Base-by-base conservation (phyloP, 2,888 invertebrate species). In the Muscina levida region DNA sequence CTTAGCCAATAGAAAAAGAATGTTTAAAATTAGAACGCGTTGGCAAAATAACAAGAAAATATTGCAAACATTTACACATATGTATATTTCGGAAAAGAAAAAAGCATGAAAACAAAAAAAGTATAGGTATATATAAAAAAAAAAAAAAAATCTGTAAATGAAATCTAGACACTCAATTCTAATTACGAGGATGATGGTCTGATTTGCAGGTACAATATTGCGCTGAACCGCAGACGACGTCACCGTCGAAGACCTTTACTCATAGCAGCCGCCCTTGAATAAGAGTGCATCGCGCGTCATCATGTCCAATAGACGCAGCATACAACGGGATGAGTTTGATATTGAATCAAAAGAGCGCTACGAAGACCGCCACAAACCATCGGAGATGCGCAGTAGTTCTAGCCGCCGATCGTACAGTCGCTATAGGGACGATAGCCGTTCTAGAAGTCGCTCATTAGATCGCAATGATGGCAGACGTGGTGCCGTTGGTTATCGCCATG, bases 361-460 rank as follows among this genome's bases (percentile, higher is more conserved):
- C 39, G 72, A 84, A n/a, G 83, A 85, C 8, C 84, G 85, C 8
- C 39, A 22, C 1, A 19, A 11, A 79, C 82, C 22, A 82, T 79
- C 17, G 17, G 59, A 15, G 67, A 83, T 79, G n/a, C 83, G 82
- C 13, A 85, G 85, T 81, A 85, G 84, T 19, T 87, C 86, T 31
- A 83, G 84, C 10, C 85, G 86, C 65, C 82, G 84, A 53, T 76
- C 82, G 6, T 79, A 77, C 8, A 72, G 76, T 15, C 84, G 82
- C n/a, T 59, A 79, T 31, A 66, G 22, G 2, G 42, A 56, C n/a
- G 39, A 74, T 26, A 71, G 53, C 13, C 81, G 83, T 65, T 81
- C 82, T 11, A 68, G 79, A 2, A 83, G 83, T 74, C 84, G 82
- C 22, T 81, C 82, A 26, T 22, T 77, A 42, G 82, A 82, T 13